Evolutionary conservation across 2,888 invertebrate genomes (phyloP).

Genomic region (Archaeoteleia sp.): DNA sequence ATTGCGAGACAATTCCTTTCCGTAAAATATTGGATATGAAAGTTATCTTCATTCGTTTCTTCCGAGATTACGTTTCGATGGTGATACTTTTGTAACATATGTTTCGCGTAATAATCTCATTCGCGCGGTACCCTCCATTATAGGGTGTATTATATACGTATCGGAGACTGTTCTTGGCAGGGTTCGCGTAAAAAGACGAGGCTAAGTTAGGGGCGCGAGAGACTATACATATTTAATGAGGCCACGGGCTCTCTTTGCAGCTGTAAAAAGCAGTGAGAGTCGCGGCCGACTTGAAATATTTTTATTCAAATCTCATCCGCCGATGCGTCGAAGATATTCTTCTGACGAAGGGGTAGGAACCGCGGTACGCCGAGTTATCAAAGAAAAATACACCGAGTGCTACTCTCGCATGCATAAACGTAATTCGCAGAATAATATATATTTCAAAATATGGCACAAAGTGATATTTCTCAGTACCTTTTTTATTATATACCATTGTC

Average conservation of each 20-base stretch:
- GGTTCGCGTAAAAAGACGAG: slow-evolving; percentile 44
- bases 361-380: slow-evolving; percentile 63
- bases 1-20: not conserved
- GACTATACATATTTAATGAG: slow-evolving; percentile 75
- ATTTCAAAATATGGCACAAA: slow-evolving; percentile 67
- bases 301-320: slow-evolving; percentile 73
- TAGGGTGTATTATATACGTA: slow-evolving; percentile 49
- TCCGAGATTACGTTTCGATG: slow-evolving; percentile 37
- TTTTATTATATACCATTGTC: slow-evolving; percentile 53
- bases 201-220: slow-evolving; percentile 48
- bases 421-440: slow-evolving; percentile 70
- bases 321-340: slow-evolving; percentile 61
- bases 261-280: slow-evolving; percentile 67
- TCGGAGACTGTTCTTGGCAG: slow-evolving; percentile 37
- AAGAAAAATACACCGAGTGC: slow-evolving; percentile 72
- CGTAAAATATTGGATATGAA: slow-evolving; percentile 24
- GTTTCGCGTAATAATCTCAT: slow-evolving; percentile 55
- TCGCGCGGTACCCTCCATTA: slow-evolving; percentile 53
- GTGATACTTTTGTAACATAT: slow-evolving; percentile 48
- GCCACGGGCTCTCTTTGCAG: slow-evolving; percentile 61
- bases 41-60: slow-evolving; percentile 38
- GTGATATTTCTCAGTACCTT: slow-evolving; percentile 67
- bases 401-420: slow-evolving; percentile 72
- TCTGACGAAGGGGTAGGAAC: slow-evolving; percentile 57
- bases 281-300: slow-evolving; percentile 64